Base-by-base conservation (phyloP, 2,113 vertebrate species). In the Bubo bubo region DNA sequence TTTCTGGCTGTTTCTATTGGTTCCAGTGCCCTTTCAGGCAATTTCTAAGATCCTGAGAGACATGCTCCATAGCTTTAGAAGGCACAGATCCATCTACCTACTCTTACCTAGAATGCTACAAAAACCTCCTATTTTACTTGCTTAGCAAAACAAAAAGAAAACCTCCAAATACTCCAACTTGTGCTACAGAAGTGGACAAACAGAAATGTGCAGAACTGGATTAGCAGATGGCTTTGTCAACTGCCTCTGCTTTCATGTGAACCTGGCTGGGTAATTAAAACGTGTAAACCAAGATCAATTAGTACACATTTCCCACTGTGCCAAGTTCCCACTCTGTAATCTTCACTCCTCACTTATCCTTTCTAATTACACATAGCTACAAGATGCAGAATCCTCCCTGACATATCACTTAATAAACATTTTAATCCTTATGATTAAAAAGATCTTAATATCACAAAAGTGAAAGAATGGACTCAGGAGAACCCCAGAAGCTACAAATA, bases 311-410 rank as follows among this genome's bases (percentile, higher is more conserved):
- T 94, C 72, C 77, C 47, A 62, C 68, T 68, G 72, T 49, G 50
- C 67, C 27, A 32, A 49, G 62, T 34, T 95, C 63, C 74, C 41
- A n/a, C 71, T 86, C 84, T 19, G 55, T 73, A 58, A 95, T 73
- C 68, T 84, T 84, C 67, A 76, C 14, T 74, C 47, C n/a, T 75
- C 83, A 79, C 37, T 87, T 83, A 94, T 24, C 12, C 55, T 75
- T 84, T 56, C 74, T 88, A 81, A 97, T 88, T 91, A 95, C 95
- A 90, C 74, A 86, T 0, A 76, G 63, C 13, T 86, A 49, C 49
- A 86, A 95, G 62, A 93, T 50, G n/a, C 24, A 84, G 74, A 88
- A 92, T 91, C 37, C 22, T 86, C 77, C 76, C 49, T 50, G 94
- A 70, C 39, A 68, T 41, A 95, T 73, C 58, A 63, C 55, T 80